These are phyloP conservation scores for Steinernema feltiae DNA, from an alignment of 1,140 invertebrate species.

Conservation along the genomic window DNA sequence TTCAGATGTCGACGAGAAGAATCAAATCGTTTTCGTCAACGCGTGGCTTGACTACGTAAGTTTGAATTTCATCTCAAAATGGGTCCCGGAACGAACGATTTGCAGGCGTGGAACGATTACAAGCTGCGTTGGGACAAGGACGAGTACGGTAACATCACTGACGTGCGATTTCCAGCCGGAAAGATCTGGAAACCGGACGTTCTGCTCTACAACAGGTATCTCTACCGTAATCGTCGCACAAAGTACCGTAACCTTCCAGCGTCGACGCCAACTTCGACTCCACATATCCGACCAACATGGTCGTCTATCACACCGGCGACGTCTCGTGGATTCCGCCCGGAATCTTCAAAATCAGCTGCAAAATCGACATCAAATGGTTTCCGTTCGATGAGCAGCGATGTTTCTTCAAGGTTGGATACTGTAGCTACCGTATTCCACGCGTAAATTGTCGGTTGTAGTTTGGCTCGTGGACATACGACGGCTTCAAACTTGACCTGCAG, in stretches of 20 bases:
- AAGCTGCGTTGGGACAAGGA: constrained; percentile 92
- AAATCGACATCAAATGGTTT: constrained; percentile 58
- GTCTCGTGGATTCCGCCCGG: constrained; percentile 55
- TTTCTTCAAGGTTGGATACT: constrained; percentile 58
- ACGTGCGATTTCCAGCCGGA: constrained; percentile 87
- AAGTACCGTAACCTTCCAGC: constrained; percentile 24
- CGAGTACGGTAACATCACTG: constrained; percentile 91
- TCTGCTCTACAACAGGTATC: constrained; percentile 91
- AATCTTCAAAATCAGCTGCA: constrained; percentile 58
- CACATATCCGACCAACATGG: constrained; percentile 57
- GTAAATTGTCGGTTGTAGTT: constrained; percentile 65
- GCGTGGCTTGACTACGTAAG: constrained; percentile 56
- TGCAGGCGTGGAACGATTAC: constrained; percentile 87
- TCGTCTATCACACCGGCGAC: constrained; percentile 52
- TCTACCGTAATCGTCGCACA: not conserved
- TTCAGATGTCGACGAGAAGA: constrained; percentile 74
- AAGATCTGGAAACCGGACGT: constrained; percentile 98
- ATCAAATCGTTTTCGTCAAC: constrained; percentile 53
- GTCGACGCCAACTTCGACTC: constrained; percentile 56
- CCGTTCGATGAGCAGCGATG: constrained; percentile 55
- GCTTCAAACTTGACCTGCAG: constrained; percentile 84
- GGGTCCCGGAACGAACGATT: not conserved
- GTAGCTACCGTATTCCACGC: not conserved
- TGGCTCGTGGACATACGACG: constrained; percentile 93
- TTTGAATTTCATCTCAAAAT: not conserved